A percentile compares a stretch with the other conserved stretches of the same genome.
Conservation (phyloP, 2,888 invertebrate genomes). For the Dromius quadrimaculatus region DNA sequence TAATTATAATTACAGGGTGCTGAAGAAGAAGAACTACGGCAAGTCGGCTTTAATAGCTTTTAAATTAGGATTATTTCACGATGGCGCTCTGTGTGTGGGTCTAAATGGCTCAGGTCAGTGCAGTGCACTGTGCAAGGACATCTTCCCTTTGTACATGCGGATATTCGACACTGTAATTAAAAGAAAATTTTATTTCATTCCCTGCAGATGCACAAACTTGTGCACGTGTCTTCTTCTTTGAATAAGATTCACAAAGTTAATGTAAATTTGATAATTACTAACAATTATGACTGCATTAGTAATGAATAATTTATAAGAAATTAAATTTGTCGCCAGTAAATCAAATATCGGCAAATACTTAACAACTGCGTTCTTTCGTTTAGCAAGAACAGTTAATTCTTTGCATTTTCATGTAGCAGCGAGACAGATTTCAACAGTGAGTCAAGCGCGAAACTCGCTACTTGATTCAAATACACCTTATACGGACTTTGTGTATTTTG, state of each 20-base stretch:
- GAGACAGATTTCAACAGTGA: conserved; percentile 10
- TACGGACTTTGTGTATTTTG: conserved; percentile 33
- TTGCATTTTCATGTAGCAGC: conserved; percentile 23
- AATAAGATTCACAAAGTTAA: not conserved
- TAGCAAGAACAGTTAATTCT: conserved; percentile 13
- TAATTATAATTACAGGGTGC: conserved; percentile 49
- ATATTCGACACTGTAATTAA: conserved; percentile 36
- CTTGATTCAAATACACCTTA: conserved; percentile 32
- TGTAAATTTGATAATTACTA: conserved; percentile 13
- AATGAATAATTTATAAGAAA: conserved; percentile 7
- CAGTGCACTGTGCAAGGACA: conserved; percentile 11
- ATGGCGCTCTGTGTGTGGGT: conserved; percentile 34
- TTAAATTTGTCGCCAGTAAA: conserved; percentile 34
- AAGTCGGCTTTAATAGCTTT: conserved; percentile 42
- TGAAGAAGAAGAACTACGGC: conserved; percentile 15
- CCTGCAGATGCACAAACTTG: conserved; percentile 15
- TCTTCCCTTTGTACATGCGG: conserved; percentile 15
- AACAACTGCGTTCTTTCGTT: conserved; percentile 15
- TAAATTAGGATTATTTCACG: conserved; percentile 41
- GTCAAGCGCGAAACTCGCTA: conserved; percentile 14
- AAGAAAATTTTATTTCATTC: not conserved
- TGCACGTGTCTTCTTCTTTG: too few relatives aligned
- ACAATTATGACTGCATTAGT: conserved; percentile 8
- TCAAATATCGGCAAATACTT: conserved; percentile 2
- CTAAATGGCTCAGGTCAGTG: conserved; percentile 11